These are phyloP conservation scores for Octomys mimax DNA, from an alignment of 2,797 vertebrate genomes.

Conservation along the genomic window DNA sequence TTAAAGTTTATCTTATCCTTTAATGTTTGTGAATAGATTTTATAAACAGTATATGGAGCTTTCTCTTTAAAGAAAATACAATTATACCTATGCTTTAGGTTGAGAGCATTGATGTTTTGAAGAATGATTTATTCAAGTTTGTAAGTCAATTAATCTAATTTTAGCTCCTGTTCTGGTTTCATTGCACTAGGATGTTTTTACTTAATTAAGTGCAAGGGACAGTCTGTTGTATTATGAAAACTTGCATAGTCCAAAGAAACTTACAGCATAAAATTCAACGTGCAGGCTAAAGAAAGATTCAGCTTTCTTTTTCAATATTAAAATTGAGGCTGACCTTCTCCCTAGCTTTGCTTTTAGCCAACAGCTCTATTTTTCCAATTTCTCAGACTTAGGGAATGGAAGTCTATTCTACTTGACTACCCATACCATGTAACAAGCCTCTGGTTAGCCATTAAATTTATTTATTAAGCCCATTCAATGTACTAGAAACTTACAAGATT, in stretches of 20 bases:
- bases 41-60: not conserved
- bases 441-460: not conserved
- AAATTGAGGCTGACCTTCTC: not conserved
- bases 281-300: not conserved
- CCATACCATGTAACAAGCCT: not conserved
- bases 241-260: constrained; percentile 6
- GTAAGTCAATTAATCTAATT: constrained; percentile 52
- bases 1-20: constrained; percentile 35
- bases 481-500: constrained; percentile 16
- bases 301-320: not conserved
- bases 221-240: constrained; percentile 5
- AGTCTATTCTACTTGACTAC: not conserved
- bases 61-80: constrained; percentile 2
- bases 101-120: constrained; percentile 18
- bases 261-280: constrained; percentile 5
- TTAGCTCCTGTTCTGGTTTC: not conserved
- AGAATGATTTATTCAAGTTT: constrained; percentile 27
- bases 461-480: not conserved
- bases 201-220: not conserved
- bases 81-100: not conserved
- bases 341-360: not conserved
- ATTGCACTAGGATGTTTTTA: not conserved
- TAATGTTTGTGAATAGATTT: constrained; percentile 1
- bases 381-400: constrained; percentile 8
- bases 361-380: constrained; percentile 10